Evolutionary conservation across 2,797 vertebrate species (phyloP).

Genomic region (Chaenodraco wilsoni): DNA sequence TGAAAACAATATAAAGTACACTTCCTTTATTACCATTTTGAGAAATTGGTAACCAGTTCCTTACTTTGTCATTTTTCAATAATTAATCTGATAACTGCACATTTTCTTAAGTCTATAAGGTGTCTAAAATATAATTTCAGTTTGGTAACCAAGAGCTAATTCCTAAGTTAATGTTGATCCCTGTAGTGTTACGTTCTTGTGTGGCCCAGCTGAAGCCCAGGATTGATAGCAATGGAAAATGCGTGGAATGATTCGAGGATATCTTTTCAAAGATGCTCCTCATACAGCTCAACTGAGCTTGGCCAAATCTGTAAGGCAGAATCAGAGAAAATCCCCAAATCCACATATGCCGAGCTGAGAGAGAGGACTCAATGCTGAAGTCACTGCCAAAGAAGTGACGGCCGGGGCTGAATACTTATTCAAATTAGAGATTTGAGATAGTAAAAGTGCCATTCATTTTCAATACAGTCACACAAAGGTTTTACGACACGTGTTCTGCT

Average conservation of each 20-base stretch:
- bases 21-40: too few relatives aligned
- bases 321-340: constrained; percentile 69
- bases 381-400: constrained; percentile 36
- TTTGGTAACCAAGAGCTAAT: too few relatives aligned
- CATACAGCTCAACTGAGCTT: constrained; percentile 31
- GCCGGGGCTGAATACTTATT: constrained; percentile 39
- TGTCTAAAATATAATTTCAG: too few relatives aligned
- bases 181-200: not conserved
- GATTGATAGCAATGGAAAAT: constrained; percentile 31
- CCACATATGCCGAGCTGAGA: constrained; percentile 51
- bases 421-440: constrained; percentile 57
- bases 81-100: too few relatives aligned
- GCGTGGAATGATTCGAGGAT: constrained; percentile 29
- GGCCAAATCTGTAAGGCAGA: constrained; percentile 58
- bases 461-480: not conserved
- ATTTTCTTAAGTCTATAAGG: too few relatives aligned
- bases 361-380: constrained; percentile 34
- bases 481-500: not conserved
- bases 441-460: constrained; percentile 20
- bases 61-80: too few relatives aligned
- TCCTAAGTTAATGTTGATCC: too few relatives aligned
- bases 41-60: too few relatives aligned
- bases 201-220: constrained; percentile 23
- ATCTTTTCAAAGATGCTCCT: constrained; percentile 55
- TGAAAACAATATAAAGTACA: too few relatives aligned